Evolutionary conservation across 2,888 invertebrate genomes (phyloP), one percentile per base, ranked within the genome.

Genomic region (Aporophyla nigra): DNA sequence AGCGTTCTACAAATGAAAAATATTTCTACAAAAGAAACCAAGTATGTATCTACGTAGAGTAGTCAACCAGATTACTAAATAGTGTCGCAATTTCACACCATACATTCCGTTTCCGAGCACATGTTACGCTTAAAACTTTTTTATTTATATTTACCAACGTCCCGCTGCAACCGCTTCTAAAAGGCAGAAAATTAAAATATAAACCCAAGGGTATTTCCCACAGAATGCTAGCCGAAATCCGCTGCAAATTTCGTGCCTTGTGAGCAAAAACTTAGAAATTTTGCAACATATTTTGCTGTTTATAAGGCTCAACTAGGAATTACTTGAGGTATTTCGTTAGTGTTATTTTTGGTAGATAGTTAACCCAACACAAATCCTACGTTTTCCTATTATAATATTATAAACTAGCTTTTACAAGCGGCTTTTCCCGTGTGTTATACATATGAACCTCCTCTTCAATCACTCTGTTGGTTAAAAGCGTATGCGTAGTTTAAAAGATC

Each of bases 181-280:
- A 80, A 77, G 70, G 86, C 83, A 83, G 77, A 86, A 87, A 83
- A 85, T 87, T 85, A 85, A 85, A 87, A 87, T 66, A 83, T 56
- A 74, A 77, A n/a, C n/a, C n/a, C n/a, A n/a, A n/a, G n/a, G n/a
- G n/a, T n/a, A n/a, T n/a, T n/a, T n/a, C n/a, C n/a, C n/a, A n/a
- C n/a, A n/a, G n/a, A n/a, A n/a, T 80, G 72, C 67, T 75, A 27
- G 67, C 33, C 54, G 83, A 85, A 80, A 80, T 65, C 74, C 74
- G 65, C 67, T 66, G 68, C 63, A 49, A 68, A 82, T 82, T 85
- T 80, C 19, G 56, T 78, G 69, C 70, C 53, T 61, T 72, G 71
- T 53, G 65, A 61, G 54, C 33, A 6, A 67, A 49, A 75, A 61
- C 77, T 71, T 56, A 74, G 53, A 78, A 63, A 76, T 67, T 76